A percentile compares a stretch with the other conserved stretches of the same genome.
Conservation (phyloP, 2,113 vertebrate species). For the Phrynosoma platyrhinos region DNA sequence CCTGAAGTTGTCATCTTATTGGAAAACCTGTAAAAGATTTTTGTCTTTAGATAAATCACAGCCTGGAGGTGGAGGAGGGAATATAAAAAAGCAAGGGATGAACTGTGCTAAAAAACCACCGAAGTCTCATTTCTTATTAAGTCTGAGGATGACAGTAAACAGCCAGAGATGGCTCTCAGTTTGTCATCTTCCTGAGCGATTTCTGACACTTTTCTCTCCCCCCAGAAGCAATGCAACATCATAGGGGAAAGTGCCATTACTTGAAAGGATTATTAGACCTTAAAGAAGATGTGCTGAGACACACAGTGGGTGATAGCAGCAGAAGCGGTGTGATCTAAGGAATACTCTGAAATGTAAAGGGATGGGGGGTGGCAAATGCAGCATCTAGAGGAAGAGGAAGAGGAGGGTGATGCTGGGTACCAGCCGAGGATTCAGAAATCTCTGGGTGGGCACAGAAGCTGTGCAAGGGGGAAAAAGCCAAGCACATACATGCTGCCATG, state of each 20-base stretch:
- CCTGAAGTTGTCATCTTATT: not conserved
- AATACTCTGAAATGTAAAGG: slow-evolving; percentile 45
- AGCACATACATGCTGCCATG: not conserved
- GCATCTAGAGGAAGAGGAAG: slow-evolving; percentile 52
- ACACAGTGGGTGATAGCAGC: slow-evolving; percentile 56
- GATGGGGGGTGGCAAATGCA: slow-evolving; percentile 29
- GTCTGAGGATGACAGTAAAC: slow-evolving; percentile 30
- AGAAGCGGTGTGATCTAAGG: slow-evolving; percentile 35
- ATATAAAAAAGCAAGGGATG: not conserved
- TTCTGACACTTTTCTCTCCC: slow-evolving; percentile 21
- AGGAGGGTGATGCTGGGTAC: slow-evolving; percentile 64
- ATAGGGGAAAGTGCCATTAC: slow-evolving; percentile 43
- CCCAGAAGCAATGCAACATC: slow-evolving; percentile 12
- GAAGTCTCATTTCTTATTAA: slow-evolving; percentile 17
- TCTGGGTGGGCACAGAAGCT: slow-evolving; percentile 64
- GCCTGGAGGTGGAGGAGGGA: slow-evolving; percentile 15
- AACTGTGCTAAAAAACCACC: not conserved
- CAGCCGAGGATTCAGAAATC: slow-evolving; percentile 53
- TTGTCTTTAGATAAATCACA: too few relatives aligned
- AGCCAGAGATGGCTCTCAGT: slow-evolving; percentile 14
- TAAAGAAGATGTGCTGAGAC: slow-evolving; percentile 40
- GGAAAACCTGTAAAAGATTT: not conserved
- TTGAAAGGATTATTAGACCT: slow-evolving; percentile 49
- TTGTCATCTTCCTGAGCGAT: slow-evolving; percentile 7
- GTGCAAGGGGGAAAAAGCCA: slow-evolving; percentile 36